Conservation (phyloP, 2,888 invertebrate genomes). For the Harmothoe impar region DNA sequence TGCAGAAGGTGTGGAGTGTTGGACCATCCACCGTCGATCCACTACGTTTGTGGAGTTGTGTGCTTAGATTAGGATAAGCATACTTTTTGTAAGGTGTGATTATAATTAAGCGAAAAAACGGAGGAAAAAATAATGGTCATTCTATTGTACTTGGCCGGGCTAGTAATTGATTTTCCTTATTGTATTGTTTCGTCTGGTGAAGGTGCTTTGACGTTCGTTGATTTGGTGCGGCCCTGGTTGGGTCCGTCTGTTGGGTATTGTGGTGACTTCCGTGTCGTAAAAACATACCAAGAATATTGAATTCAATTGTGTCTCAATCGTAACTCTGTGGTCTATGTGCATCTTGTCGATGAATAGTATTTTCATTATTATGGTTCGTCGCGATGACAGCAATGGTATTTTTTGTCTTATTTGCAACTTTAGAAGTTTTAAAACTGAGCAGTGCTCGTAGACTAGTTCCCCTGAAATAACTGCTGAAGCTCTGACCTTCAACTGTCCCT, state of each 20-base stretch:
- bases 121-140: too few relatives aligned
- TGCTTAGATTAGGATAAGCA: conserved; percentile 23
- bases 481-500: not conserved
- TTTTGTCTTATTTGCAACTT: conserved; percentile 7
- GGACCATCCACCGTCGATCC: conserved; percentile 12
- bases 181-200: conserved; percentile 38
- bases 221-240: conserved; percentile 43
- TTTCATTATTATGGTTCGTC: not conserved
- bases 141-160: not conserved
- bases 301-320: not conserved
- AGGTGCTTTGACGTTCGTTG: conserved; percentile 56
- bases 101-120: not conserved
- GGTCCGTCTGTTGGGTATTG: conserved; percentile 33
- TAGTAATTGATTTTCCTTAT: conserved; percentile 42
- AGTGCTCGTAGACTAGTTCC: not conserved
- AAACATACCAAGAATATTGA: not conserved
- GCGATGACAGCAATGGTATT: conserved; percentile 21
- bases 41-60: not conserved
- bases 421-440: not conserved
- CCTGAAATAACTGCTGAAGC: conserved; percentile 9
- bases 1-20: not conserved
- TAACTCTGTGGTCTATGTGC: conserved; percentile 40
- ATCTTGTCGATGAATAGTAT: not conserved
- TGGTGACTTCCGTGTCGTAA: conserved; percentile 1
- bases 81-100: conserved; percentile 10